A percentile compares a stretch with the other conserved stretches of the same genome.
Conservation (phyloP, 2,113 vertebrate species). For the Centropus unirufus region DNA sequence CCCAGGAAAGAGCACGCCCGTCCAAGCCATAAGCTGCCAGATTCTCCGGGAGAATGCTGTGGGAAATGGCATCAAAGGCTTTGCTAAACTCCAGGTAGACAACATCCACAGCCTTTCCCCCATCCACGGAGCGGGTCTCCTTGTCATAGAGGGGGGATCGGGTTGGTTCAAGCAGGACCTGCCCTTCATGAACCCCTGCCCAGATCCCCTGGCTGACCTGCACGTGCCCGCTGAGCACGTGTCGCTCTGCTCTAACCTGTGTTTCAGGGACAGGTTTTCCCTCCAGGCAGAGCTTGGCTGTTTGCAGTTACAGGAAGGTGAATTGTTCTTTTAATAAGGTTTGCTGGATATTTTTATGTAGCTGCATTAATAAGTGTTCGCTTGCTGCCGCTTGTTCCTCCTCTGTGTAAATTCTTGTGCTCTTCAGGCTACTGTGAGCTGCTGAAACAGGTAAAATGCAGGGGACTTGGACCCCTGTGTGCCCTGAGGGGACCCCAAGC, state of each 20-base stretch:
- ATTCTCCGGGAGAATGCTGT: too few species aligned
- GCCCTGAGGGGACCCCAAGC: accelerated
- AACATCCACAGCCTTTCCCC: too few species aligned
- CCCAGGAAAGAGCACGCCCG: too few species aligned
- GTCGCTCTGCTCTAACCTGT: neutral
- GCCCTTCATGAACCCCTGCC: too few species aligned
- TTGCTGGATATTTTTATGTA: neutral
- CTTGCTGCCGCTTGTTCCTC: neutral
- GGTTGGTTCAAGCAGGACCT: too few species aligned
- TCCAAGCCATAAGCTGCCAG: too few species aligned
- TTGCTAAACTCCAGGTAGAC: too few species aligned
- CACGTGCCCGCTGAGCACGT: too few species aligned
- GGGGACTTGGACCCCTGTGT: neutral
- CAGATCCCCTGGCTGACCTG: too few species aligned
- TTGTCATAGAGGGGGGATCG: too few species aligned
- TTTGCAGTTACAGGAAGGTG: neutral
- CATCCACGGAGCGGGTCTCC: too few species aligned
- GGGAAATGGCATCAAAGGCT: too few species aligned
- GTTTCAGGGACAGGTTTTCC: neutral
- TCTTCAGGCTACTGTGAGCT: neutral
- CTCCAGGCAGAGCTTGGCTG: neutral
- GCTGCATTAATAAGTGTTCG: neutral
- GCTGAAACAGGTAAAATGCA: neutral
- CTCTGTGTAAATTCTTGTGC: neutral
- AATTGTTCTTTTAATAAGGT: neutral